Percentiles rank a stretch among this genome's conserved stretches.
These are phyloP conservation scores for Neotoma lepida DNA, from an alignment of 2,113 vertebrate species.

Conservation along the genomic window DNA sequence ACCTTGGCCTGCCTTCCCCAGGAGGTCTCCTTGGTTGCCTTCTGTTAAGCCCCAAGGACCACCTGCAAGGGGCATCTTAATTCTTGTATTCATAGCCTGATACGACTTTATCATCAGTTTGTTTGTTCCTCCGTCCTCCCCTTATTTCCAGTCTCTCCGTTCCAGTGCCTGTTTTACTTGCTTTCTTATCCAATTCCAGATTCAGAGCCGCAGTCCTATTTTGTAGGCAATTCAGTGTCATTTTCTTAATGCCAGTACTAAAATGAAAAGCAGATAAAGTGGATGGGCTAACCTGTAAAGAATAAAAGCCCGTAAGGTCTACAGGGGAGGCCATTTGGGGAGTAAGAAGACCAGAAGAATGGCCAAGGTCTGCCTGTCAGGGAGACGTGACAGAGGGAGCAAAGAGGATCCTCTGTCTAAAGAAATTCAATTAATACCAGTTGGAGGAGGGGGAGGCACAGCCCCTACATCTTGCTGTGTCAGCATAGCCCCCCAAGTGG, in stretches of 20 bases:
- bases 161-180: not conserved
- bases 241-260: constrained; percentile 65
- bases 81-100: not conserved
- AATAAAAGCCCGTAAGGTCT: constrained; percentile 44
- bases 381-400: not conserved
- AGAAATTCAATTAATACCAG: constrained; percentile 65
- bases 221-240: constrained; percentile 46
- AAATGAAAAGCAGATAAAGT: constrained; percentile 64
- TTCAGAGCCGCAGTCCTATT: constrained; percentile 23
- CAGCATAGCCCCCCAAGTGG: accelerated
- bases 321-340: not conserved
- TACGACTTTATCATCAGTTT: not conserved
- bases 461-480: not conserved
- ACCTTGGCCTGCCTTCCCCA: not conserved
- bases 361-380: constrained; percentile 63
- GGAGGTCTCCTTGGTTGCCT: not conserved
- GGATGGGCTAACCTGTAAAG: constrained; percentile 3
- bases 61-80: not conserved
- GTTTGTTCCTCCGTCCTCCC: not conserved
- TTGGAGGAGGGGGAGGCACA: not conserved
- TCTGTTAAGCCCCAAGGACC: not conserved
- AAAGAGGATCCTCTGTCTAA: constrained; percentile 29
- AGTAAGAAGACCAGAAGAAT: constrained; percentile 45
- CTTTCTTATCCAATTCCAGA: constrained; percentile 26
- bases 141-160: not conserved